phyloP scores from a whole-genome alignment of 1,140 invertebrate species.

The Bombus sylvicola region DNA sequence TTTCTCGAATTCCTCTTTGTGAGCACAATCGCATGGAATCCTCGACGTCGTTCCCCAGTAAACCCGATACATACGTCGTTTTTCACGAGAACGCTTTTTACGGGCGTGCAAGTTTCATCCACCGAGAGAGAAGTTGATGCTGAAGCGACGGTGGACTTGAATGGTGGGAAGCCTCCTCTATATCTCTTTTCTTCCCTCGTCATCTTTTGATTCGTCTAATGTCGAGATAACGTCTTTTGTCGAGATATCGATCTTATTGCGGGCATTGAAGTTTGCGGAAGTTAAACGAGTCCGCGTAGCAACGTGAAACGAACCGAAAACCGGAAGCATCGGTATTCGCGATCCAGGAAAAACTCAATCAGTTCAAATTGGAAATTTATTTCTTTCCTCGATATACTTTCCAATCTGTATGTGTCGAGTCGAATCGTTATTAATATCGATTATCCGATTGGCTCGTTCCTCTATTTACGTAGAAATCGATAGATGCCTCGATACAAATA shows the following conservation, averaged over 20 bases:
- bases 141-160: constrained; percentile 13
- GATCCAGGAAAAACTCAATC: not conserved
- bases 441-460: not conserved
- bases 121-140: constrained; percentile 24
- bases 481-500: not conserved
- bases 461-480: not conserved
- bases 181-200: constrained; percentile 6
- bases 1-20: not conserved
- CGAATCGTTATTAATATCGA: not conserved
- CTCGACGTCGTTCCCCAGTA: not conserved
- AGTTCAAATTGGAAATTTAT: not conserved
- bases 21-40: not conserved
- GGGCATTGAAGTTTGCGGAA: constrained; percentile 15
- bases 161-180: constrained; percentile 4
- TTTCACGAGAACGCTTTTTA: constrained; percentile 38
- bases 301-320: constrained; percentile 39
- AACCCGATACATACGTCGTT: constrained; percentile 35
- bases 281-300: not conserved
- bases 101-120: constrained; percentile 17
- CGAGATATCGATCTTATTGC: constrained; percentile 61
- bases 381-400: not conserved
- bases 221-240: constrained; percentile 42
- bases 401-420: too few relatives aligned
- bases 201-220: constrained; percentile 63
- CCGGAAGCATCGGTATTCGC: not conserved